Base-by-base conservation (phyloP, 2,113 vertebrate species). In the Collichthys lucidus region DNA sequence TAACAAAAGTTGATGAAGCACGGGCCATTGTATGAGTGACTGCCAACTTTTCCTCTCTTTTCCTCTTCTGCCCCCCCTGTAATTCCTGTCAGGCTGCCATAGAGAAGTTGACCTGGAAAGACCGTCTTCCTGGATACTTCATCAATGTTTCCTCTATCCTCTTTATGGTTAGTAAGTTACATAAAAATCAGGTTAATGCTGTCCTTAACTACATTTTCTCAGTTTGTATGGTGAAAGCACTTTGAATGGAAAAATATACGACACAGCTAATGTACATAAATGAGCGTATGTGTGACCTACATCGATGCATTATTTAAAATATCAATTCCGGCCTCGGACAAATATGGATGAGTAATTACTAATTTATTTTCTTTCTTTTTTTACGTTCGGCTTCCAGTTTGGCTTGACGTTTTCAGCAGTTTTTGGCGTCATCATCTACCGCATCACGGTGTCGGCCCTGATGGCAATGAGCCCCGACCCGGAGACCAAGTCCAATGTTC, bases 361-460 rank as follows among this genome's bases (percentile, higher is more conserved):
- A 46, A 55, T 62, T 68, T 31, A 11, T 4, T 22, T 62, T 77
- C 6, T 47, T 24, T 31, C 20, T 24, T 31, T 59, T 35, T 57
- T 59, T 31, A 46, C 19, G 35, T 17, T 53, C 15, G 59, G 57
- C 26, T 69, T 4, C 17, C 47, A 99, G 98, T 96, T 99, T 5
- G 95, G 95, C 12, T 91, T 99, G 93, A 98, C 98, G 0, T 99
- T 98, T 85, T 97, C 97, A 0, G 96, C 96, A 0, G 98, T 99
- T 71, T 98, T 99, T 55, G 96, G 97, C 2, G 96, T 99, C 78
- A 98, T 98, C 5, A 87, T 98, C 1, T 99, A 99, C 86, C 95
- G 98, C 5, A 97, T 99, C 86, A 97, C 96, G 0, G 95, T 96
- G 1, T 96, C 97, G 0, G 96, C 98, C 0, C 94, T 97, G 53